Percentiles rank a stretch among this genome's conserved stretches.
These are phyloP conservation scores for Felis catus DNA, from an alignment of 2,113 vertebrate genomes.

Conservation along the genomic window DNA sequence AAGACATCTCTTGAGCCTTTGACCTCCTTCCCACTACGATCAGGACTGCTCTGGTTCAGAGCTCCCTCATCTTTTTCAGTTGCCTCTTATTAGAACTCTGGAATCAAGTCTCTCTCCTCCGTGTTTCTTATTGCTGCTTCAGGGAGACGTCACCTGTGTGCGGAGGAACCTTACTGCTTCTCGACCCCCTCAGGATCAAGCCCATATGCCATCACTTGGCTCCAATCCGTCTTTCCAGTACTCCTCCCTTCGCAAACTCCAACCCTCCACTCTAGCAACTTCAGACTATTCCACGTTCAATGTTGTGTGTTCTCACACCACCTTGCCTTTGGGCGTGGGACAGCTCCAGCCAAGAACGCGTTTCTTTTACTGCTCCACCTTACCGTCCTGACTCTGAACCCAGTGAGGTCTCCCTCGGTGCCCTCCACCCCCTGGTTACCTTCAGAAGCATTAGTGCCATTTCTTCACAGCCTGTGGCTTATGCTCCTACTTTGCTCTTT, in stretches of 20 bases:
- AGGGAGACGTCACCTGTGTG: background rate
- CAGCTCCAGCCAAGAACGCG: background rate
- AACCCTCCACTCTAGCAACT: background rate
- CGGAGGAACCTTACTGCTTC: background rate
- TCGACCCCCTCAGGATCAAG: background rate
- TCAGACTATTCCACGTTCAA: background rate
- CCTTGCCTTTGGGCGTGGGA: background rate
- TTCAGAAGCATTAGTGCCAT: background rate
- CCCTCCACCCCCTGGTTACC: accelerated
- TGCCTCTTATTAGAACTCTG: background rate
- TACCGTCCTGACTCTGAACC: background rate
- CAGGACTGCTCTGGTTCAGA: background rate
- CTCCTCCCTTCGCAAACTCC: background rate
- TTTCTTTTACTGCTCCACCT: background rate
- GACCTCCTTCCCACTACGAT: background rate
- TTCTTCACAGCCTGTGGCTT: background rate
- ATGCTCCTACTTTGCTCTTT: background rate
- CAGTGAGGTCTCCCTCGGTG: background rate
- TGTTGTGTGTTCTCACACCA: background rate
- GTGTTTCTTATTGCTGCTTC: background rate
- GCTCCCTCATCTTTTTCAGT: background rate
- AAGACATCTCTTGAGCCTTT: background rate
- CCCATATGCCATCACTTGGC: background rate
- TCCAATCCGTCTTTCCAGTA: background rate
- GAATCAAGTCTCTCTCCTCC: background rate